Evolutionary conservation across 2,888 invertebrate species (phyloP).

Genomic region (Psylliodes chrysocephalus): DNA sequence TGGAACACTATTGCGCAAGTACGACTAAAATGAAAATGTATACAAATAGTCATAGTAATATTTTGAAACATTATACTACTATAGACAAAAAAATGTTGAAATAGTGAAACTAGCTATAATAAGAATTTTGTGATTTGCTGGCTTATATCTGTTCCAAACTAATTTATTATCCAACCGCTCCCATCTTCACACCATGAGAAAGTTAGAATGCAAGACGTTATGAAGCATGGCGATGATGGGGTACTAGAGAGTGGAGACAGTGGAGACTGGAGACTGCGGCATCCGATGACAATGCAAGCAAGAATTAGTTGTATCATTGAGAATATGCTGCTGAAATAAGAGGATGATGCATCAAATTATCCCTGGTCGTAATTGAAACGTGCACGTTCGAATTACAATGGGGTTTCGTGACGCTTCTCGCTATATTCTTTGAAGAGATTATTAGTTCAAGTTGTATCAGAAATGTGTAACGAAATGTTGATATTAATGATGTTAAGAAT

Average conservation of each 20-base stretch:
- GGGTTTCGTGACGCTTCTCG: conserved; percentile 11
- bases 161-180: too few species aligned
- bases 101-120: too few species aligned
- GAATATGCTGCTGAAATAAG: conserved; percentile 27
- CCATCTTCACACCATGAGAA: neutral
- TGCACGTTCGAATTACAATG: conserved; percentile 28
- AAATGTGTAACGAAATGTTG: neutral
- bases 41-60: too few species aligned
- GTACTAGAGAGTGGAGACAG: too few species aligned
- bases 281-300: conserved; percentile 1
- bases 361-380: conserved; percentile 31
- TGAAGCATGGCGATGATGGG: neutral
- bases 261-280: neutral
- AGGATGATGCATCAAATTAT: conserved; percentile 31
- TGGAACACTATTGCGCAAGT: too few species aligned
- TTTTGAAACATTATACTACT: too few species aligned
- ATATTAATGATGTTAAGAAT: too few species aligned
- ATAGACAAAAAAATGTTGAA: too few species aligned
- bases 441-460: neutral
- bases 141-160: too few species aligned
- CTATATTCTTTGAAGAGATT: conserved; percentile 2
- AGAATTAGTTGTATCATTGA: neutral
- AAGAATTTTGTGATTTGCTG: too few species aligned
- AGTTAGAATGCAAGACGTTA: neutral
- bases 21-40: too few species aligned